Conservation (phyloP, 2,888 invertebrate species). For the Drosophila ezoana region DNA sequence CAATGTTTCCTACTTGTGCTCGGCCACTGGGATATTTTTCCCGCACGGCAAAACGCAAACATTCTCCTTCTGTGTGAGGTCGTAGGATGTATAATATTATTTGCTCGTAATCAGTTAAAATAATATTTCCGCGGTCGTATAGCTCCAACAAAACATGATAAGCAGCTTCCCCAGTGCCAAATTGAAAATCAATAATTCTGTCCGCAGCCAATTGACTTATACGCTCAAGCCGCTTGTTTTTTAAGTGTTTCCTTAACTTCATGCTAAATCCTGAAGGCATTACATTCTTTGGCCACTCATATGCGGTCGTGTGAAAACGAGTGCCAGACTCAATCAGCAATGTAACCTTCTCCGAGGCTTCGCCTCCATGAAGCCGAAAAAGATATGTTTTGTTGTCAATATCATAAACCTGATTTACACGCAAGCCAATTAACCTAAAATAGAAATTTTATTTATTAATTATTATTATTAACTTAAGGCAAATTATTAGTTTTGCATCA, state of each 20-base stretch:
- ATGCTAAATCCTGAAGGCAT: conserved; percentile 98
- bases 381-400: conserved; percentile 98
- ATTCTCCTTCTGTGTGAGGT: conserved; percentile 96
- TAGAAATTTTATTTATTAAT: conserved; percentile 57
- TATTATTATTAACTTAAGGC: background rate
- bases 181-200: conserved; percentile 97
- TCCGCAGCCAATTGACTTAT: conserved; percentile 95
- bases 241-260: conserved; percentile 99
- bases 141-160: conserved; percentile 98
- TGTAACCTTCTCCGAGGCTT: conserved; percentile 93
- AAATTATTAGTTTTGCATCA: no score
- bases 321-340: conserved; percentile 97
- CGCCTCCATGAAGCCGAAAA: conserved; percentile 93
- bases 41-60: conserved; percentile 94
- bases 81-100: conserved; percentile 96
- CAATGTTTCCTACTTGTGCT: conserved; percentile 88
- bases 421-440: conserved; percentile 92
- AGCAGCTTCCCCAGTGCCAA: conserved; percentile 96
- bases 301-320: conserved; percentile 96
- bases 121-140: conserved; percentile 97
- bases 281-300: conserved; percentile 99
- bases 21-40: conserved; percentile 95
- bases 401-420: conserved; percentile 98
- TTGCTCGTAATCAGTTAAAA: conserved; percentile 95
- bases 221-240: conserved; percentile 96